Evolutionary conservation across 1,140 invertebrate genomes (phyloP), one percentile per base, ranked within the genome.

Genomic region (Euwallacea fornicatus): DNA sequence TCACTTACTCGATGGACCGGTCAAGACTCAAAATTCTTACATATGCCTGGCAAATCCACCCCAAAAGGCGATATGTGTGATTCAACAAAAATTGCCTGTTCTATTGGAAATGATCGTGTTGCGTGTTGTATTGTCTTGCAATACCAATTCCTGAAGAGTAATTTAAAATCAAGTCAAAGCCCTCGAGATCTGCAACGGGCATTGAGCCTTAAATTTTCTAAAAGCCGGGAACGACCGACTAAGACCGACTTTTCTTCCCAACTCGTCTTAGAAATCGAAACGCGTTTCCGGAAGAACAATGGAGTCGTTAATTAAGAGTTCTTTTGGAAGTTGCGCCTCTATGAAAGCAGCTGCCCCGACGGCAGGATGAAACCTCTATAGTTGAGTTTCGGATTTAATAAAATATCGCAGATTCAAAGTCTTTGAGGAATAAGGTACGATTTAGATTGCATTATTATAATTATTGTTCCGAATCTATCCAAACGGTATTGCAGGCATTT

Each of bases 301-400:
- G 64, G 75, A 76, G 69, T 76, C 74, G 75, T 78, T 78, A 78
- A 78, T 78, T 78, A 78, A 76, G 75, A 77, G 70, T 78, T 78
- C 76, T 78, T 76, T 78, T 71, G 71, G 74, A 69, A 69, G 61
- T 61, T 69, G 47, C 47, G 67, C 54, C 54, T 66, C 42, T 42
- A 46, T 58, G 42, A 66, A 66, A 66, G 65, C 65, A 58, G 65
- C 65, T 58, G 55, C 65, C 65, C 50, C 41, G n/a, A 56, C 43
- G 33, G 9, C 50, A n/a, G 43, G 33, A 43, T 42, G 67, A 60
- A 69, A 62, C 50, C 44, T 54, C 16, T 42, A 62, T 66, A 66
- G 65, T 44, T 66, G 58, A 42, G 41, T 69, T 69, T 61, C 13
- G 59, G 58, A 69, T 69, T 69, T 69, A 69, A 61, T 69, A 69